These are phyloP conservation scores for Tetramorium bicarinatum DNA, from an alignment of 2,888 invertebrate genomes.

Conservation along the genomic window DNA sequence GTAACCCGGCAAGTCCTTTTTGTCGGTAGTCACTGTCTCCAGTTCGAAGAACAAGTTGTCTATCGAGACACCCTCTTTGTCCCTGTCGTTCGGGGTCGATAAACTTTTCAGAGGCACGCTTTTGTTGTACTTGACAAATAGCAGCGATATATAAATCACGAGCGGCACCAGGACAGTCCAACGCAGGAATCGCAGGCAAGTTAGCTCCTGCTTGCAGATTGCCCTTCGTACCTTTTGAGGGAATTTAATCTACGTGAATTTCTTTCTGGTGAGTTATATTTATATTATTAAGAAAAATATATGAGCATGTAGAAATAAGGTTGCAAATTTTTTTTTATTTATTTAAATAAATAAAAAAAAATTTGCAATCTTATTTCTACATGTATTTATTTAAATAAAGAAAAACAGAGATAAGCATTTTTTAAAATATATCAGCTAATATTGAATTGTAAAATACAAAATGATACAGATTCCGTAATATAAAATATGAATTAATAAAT, in stretches of 20 bases:
- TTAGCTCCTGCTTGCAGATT: slow-evolving; percentile 61
- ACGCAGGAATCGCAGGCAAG: slow-evolving; percentile 74
- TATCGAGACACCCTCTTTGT: slow-evolving; percentile 63
- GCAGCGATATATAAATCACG: slow-evolving; percentile 80
- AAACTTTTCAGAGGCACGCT: slow-evolving; percentile 79
- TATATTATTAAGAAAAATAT: neutral
- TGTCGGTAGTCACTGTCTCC: slow-evolving; percentile 73
- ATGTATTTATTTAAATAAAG: too few species aligned
- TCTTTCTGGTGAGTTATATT: neutral
- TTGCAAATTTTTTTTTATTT: too few species aligned
- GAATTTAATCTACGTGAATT: neutral
- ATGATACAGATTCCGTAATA: neutral
- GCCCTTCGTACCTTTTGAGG: slow-evolving; percentile 58
- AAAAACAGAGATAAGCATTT: neutral
- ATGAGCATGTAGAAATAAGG: neutral
- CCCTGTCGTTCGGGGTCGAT: slow-evolving; percentile 51
- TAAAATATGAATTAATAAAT: neutral
- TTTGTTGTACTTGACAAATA: slow-evolving; percentile 80
- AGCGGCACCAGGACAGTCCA: slow-evolving; percentile 82
- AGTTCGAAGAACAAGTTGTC: slow-evolving; percentile 79
- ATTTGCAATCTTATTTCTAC: too few species aligned
- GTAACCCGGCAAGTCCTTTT: slow-evolving; percentile 61
- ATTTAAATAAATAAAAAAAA: too few species aligned
- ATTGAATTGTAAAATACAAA: neutral
- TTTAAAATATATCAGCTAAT: neutral